These are phyloP conservation scores for Cyanoliseus patagonus DNA, from an alignment of 2,113 vertebrate genomes.

Conservation along the genomic window DNA sequence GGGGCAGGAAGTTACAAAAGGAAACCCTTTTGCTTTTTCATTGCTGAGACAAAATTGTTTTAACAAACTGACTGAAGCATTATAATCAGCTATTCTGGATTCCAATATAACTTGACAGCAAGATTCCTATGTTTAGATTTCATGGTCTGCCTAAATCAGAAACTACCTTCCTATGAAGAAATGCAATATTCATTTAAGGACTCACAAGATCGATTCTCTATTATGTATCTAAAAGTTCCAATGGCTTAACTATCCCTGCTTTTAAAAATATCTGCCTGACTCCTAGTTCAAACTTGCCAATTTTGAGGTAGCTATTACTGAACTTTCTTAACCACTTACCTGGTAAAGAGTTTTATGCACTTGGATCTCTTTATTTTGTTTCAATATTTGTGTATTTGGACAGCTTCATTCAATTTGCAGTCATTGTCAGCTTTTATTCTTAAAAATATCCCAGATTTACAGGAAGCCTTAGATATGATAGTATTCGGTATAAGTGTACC, in stretches of 20 bases:
- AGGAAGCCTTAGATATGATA: not conserved
- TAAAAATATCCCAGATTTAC: not conserved
- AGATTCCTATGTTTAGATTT: not conserved
- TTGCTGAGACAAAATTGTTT: not conserved
- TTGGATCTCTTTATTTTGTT: not conserved
- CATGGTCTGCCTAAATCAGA: not conserved
- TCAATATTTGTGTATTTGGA: not conserved
- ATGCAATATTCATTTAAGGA: not conserved
- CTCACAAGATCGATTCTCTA: not conserved
- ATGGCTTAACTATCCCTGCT: not conserved
- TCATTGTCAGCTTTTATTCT: not conserved
- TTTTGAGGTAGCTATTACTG: not conserved
- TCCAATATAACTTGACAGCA: not conserved
- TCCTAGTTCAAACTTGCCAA: not conserved
- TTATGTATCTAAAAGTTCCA: not conserved
- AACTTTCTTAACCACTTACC: not conserved
- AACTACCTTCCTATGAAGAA: not conserved
- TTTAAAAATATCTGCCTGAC: not conserved
- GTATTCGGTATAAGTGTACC: not conserved
- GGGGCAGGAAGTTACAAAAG: not conserved
- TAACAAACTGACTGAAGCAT: conserved; percentile 16
- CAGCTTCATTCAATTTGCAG: not conserved
- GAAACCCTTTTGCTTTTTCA: not conserved
- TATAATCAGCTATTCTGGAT: conserved; percentile 1
- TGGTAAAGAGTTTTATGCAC: not conserved